Conservation (phyloP, 2,888 invertebrate species). For the Amphipyra tragopoginis region DNA sequence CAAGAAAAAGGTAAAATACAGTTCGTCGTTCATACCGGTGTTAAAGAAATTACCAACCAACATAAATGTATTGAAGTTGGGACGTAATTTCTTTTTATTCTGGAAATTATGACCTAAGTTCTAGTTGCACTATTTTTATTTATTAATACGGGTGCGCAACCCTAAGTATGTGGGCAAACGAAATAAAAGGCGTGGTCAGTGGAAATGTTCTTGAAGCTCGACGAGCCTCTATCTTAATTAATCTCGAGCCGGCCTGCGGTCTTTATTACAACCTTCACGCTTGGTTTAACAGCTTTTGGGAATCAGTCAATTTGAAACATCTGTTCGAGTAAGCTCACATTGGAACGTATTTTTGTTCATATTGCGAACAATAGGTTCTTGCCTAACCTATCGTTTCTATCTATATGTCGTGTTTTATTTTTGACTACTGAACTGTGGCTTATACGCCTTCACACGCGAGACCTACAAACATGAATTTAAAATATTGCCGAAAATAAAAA, state of each 20-base stretch:
- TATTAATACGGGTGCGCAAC: conserved; percentile 27
- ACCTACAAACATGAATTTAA: conserved; percentile 45
- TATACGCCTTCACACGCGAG: conserved; percentile 38
- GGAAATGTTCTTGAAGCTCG: conserved; percentile 70
- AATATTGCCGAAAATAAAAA: conserved; percentile 31
- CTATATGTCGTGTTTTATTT: conserved; percentile 43
- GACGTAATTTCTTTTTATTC: neutral
- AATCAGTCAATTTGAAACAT: conserved; percentile 78
- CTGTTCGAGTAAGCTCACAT: conserved; percentile 64
- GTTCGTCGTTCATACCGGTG: conserved; percentile 17
- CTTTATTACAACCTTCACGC: conserved; percentile 83
- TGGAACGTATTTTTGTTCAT: conserved; percentile 55
- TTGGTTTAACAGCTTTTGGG: conserved; percentile 78
- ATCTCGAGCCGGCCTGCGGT: conserved; percentile 75
- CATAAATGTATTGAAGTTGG: neutral
- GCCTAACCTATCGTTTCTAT: conserved; percentile 22
- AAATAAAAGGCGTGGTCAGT: conserved; percentile 74
- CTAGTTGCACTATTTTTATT: conserved; percentile 20
- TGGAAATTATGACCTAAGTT: conserved; percentile 24
- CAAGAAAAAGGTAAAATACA: conserved; percentile 34
- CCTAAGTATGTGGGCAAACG: conserved; percentile 59
- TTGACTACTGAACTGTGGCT: conserved; percentile 38
- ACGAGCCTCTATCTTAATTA: conserved; percentile 81
- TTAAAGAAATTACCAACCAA: conserved; percentile 13
- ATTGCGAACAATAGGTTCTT: conserved; percentile 45